phyloP scores from a whole-genome alignment of 2,888 invertebrate species.

The Hydriomena furcata region DNA sequence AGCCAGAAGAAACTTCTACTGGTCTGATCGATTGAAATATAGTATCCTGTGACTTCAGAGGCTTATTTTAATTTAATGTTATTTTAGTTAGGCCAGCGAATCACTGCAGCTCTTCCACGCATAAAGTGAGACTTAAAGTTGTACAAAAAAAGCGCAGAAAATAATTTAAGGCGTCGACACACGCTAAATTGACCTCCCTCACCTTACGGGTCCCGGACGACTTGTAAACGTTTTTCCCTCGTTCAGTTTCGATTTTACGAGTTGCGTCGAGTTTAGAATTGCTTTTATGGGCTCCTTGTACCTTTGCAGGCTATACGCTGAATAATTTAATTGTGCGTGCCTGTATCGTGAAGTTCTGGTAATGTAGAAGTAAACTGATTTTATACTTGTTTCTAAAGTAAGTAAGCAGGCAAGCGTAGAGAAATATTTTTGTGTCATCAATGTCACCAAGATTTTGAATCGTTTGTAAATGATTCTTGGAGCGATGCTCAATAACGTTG shows the following conservation, averaged over 20 bases:
- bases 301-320: slow-evolving; percentile 47
- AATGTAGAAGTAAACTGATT: slow-evolving; percentile 14
- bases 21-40: no score
- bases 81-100: no score
- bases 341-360: slow-evolving; percentile 18
- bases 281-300: slow-evolving; percentile 64
- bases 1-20: no score
- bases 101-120: no score
- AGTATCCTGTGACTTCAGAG: no score
- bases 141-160: slow-evolving; percentile 1
- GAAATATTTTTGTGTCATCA: not conserved
- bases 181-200: slow-evolving; percentile 34
- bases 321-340: slow-evolving; percentile 64
- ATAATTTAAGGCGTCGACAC: slow-evolving; percentile 15
- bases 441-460: no score
- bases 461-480: no score
- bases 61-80: no score
- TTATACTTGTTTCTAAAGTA: slow-evolving; percentile 6
- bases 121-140: not conserved
- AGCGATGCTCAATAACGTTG: no score
- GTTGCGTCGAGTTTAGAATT: slow-evolving; percentile 64
- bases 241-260: slow-evolving; percentile 69
- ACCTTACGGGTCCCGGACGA: slow-evolving; percentile 45
- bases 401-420: not conserved
- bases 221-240: slow-evolving; percentile 65